Evolutionary conservation across 2,113 vertebrate genomes (phyloP).

Genomic region (Lophochroa leadbeateri): DNA sequence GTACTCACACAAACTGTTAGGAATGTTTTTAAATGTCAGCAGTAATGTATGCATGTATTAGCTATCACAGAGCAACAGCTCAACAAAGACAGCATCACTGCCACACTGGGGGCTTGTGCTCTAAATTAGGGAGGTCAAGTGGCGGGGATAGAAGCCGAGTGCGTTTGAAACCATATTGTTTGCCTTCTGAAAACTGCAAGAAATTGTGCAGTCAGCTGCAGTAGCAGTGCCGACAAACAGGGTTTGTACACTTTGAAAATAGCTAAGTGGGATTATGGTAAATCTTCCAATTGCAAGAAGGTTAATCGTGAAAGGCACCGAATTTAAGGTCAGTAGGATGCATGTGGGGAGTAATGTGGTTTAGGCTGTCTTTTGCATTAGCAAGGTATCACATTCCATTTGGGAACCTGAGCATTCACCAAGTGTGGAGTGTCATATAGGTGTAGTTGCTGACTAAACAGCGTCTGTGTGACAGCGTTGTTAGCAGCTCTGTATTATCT

Average conservation of each 20-base stretch:
- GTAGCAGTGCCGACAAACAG: neutral
- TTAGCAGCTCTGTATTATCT: slow-evolving; percentile 46
- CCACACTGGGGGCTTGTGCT: slow-evolving; percentile 9
- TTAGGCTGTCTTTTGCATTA: slow-evolving; percentile 43
- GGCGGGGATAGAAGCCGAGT: neutral
- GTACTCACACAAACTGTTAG: slow-evolving; percentile 71
- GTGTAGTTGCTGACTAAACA: slow-evolving; percentile 71
- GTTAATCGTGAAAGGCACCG: slow-evolving; percentile 12
- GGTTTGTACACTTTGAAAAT: slow-evolving; percentile 5
- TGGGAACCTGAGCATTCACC: slow-evolving; percentile 64
- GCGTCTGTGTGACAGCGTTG: slow-evolving; percentile 22
- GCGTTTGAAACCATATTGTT: slow-evolving; percentile 32
- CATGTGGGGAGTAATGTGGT: neutral
- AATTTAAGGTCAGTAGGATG: slow-evolving; percentile 10
- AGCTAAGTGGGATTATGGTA: slow-evolving; percentile 29
- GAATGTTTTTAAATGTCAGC: slow-evolving; percentile 77
- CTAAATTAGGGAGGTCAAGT: slow-evolving; percentile 67
- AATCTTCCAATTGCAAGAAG: slow-evolving; percentile 8
- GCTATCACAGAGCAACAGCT: slow-evolving; percentile 34
- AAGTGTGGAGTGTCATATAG: slow-evolving; percentile 57
- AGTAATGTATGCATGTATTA: slow-evolving; percentile 71
- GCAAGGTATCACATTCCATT: slow-evolving; percentile 56
- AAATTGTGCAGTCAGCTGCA: slow-evolving; percentile 4
- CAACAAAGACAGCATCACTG: slow-evolving; percentile 17
- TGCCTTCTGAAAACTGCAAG: slow-evolving; percentile 20